Percentiles rank a stretch among this genome's conserved stretches.
These are phyloP conservation scores for Apodemia mormo DNA, from an alignment of 2,888 invertebrate genomes.

Conservation along the genomic window DNA sequence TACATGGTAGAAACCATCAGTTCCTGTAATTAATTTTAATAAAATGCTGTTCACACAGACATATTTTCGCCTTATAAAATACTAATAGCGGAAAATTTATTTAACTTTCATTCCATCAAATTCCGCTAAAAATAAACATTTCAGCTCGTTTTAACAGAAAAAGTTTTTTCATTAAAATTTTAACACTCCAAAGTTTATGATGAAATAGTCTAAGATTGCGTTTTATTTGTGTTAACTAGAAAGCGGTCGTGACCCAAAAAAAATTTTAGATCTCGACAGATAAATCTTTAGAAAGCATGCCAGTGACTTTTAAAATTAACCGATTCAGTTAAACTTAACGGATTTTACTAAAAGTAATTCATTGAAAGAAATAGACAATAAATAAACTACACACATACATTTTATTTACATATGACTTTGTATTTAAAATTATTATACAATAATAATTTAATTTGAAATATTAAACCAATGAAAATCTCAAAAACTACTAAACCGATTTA, in stretches of 20 bases:
- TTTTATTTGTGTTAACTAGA: background rate
- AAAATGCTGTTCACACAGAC: background rate
- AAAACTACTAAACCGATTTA: no score
- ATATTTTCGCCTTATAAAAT: background rate
- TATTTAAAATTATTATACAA: no score
- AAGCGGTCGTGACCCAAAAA: background rate
- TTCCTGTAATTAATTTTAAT: background rate
- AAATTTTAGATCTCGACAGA: constrained; percentile 2
- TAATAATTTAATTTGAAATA: no score
- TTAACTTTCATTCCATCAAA: background rate
- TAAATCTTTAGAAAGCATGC: constrained; percentile 1
- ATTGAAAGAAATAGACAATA: no score
- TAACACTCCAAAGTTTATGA: constrained; percentile 10
- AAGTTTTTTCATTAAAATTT: constrained; percentile 12
- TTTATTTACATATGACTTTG: no score
- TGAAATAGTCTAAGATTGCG: constrained; percentile 3
- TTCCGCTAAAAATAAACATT: background rate
- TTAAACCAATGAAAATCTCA: no score
- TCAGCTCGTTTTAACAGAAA: background rate
- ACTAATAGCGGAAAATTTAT: background rate
- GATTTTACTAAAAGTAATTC: background rate
- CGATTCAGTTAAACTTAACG: background rate
- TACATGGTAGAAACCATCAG: no score
- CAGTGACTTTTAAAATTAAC: background rate
- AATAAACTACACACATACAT: no score